Conservation (phyloP, 1,140 invertebrate genomes). For the Gryon sp. region DNA sequence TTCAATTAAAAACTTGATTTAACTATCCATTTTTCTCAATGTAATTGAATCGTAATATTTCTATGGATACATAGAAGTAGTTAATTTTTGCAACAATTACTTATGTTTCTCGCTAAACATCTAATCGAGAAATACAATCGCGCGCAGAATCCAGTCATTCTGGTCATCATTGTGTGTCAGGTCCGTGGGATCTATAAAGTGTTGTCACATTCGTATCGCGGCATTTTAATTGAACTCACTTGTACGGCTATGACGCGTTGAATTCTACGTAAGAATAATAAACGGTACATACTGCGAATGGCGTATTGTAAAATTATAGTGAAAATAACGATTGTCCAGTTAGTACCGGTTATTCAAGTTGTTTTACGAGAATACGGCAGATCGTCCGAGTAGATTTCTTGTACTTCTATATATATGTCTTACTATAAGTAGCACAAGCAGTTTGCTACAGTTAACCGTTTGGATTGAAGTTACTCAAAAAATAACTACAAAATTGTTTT, state of each 20-base stretch:
- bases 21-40: too few species aligned
- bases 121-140: conserved; percentile 15
- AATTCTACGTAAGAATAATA: conserved; percentile 35
- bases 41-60: too few species aligned
- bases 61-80: too few species aligned
- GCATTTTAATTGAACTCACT: conserved; percentile 45
- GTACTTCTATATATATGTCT: background rate
- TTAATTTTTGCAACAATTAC: conserved; percentile 4
- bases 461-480: too few species aligned
- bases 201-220: conserved; percentile 29
- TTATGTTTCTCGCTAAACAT: background rate
- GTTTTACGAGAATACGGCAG: conserved; percentile 31
- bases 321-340: conserved; percentile 23
- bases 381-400: background rate
- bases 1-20: too few species aligned
- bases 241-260: conserved; percentile 6
- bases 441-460: too few species aligned
- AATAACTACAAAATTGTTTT: too few species aligned
- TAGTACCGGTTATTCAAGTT: conserved; percentile 25
- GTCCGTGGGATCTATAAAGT: conserved; percentile 17
- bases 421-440: background rate
- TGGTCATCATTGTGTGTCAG: too few species aligned
- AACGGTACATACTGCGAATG: conserved; percentile 14
- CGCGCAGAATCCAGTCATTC: too few species aligned
- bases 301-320: conserved; percentile 19